Base-by-base conservation (phyloP, 2,113 vertebrate genomes). In the Sylvietta virens region DNA sequence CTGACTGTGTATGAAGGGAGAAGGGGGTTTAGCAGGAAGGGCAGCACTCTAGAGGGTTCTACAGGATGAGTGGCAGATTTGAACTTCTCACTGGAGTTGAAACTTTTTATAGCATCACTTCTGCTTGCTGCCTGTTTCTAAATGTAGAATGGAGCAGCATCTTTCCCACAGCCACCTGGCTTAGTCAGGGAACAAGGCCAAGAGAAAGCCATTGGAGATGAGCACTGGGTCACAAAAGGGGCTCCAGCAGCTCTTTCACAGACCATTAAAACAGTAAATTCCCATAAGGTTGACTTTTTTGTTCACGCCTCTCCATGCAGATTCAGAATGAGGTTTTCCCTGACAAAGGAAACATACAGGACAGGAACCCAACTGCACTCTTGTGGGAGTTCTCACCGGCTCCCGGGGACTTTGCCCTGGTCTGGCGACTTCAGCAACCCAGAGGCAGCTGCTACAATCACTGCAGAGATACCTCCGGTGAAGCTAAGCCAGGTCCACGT, bases 91-190 rank as follows among this genome's bases (percentile, higher is more conserved):
- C 39, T 86, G 64, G 51, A 87, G 54, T 10, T 77, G 22, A 86
- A 95, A 77, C 64, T 92, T 95, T 95, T 93, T 93, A 93, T 95
- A 96, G 88, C 9, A 71, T 44, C 67, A 40, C 24, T 95, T 90
- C 67, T 93, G 62, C 81, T 91, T 33, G 42, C 30, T 82, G 33
- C 7, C 47, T 13, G 1, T 83, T 65, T 83, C 92, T 88, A 96
- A 93, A 93, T 93, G 92, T 82, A 90, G 81, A 93, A 73, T 53
- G 39, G 53, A 91, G 66, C 40, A 51, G 66, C 64, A 74, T 86
- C 53, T 96, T 96, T 96, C 95, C 92, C 95, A 95, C 81, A 94
- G 79, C 51, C 92, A 96, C 94, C 94, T 96, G 96, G 71, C 62
- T 92, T 56, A 74, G 13, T 56, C 31, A 48, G 42, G 84, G 79